phyloP scores from a whole-genome alignment of 2,888 invertebrate species.

The Dioctria rufipes region DNA sequence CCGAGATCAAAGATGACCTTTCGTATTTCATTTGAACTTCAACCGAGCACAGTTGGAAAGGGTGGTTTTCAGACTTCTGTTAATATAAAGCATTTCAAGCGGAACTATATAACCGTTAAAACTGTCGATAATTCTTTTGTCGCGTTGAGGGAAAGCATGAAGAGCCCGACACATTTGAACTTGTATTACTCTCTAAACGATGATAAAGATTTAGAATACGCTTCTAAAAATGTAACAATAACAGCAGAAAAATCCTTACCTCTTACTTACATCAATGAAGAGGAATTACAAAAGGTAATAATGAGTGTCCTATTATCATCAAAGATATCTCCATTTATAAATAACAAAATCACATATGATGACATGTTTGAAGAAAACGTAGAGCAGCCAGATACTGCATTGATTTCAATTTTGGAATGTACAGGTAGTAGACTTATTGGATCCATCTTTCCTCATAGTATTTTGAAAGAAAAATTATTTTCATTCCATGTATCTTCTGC shows the following conservation, averaged over 20 bases:
- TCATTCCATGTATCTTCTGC: constrained; percentile 61
- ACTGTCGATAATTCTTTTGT: no score
- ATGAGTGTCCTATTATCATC: constrained; percentile 15
- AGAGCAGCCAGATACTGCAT: constrained; percentile 24
- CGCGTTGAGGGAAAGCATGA: no score
- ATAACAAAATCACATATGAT: not conserved
- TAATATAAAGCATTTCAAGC: no score
- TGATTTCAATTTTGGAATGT: constrained; percentile 29
- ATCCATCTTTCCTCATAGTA: constrained; percentile 50
- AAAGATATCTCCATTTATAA: constrained; percentile 6
- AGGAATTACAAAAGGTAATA: constrained; percentile 18
- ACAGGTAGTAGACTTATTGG: constrained; percentile 51
- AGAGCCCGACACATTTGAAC: constrained; percentile 68
- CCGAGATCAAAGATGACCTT: no score
- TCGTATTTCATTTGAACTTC: no score
- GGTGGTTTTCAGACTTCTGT: no score
- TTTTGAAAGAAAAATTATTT: constrained; percentile 62
- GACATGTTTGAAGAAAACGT: constrained; percentile 11
- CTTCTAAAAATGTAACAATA: not conserved
- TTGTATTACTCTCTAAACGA: constrained; percentile 62
- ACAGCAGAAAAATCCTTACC: constrained; percentile 1
- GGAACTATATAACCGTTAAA: no score
- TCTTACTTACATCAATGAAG: not conserved
- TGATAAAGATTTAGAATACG: constrained; percentile 18
- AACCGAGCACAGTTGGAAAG: no score